Base-by-base conservation (phyloP, 2,113 vertebrate species). In the Excalfactoria chinensis region DNA sequence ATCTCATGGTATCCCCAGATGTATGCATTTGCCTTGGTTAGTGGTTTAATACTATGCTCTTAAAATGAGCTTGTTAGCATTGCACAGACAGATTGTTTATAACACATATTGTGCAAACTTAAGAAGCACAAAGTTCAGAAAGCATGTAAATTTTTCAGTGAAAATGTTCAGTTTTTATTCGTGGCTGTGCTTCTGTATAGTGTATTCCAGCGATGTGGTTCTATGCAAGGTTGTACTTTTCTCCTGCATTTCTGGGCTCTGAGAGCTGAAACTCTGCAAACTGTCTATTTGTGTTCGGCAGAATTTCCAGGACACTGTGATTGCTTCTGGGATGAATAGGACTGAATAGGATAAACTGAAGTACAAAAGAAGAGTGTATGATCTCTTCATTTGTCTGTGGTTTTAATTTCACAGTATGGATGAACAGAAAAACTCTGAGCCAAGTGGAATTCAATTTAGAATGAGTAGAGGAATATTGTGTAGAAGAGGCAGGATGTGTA, bases 241-340 rank as follows among this genome's bases (percentile, higher is more conserved):
- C 25, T 77, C 4, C 34, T 56, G 14, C 71, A 32, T 74, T 89
- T 94, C 53, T 88, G 62, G 40, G 16, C 15, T 76, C 53, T 80
- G 41, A 88, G 62, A 82, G 40, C 10, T 62, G 16, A 62, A 43
- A 55, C 22, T 75, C 53, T 71, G 70, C 51, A 69, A 84, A 59
- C 14, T 76, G n/a, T 58, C 86, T 66, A 70, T 78, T 30, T 14
- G 12, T 71, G 63, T 89, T 55, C 64, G 25, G 10, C 37, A 92
- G 55, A 64, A 46, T 89, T 82, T 93, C 85, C 44, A 84, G 84
- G 84, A 93, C 81, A 73, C 17, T 63, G 46, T 81, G 46, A 23
- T 95, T 26, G 21, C 34, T 81, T 69, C 46, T 46, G 5, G 25
- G 34, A 7, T n/a, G n/a, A n/a, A n/a, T n/a, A n/a, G n/a, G 28